A percentile compares a stretch with the other conserved stretches of the same genome.
These are phyloP conservation scores for Dynastes maya DNA, from an alignment of 2,888 invertebrate genomes.

Conservation along the genomic window DNA sequence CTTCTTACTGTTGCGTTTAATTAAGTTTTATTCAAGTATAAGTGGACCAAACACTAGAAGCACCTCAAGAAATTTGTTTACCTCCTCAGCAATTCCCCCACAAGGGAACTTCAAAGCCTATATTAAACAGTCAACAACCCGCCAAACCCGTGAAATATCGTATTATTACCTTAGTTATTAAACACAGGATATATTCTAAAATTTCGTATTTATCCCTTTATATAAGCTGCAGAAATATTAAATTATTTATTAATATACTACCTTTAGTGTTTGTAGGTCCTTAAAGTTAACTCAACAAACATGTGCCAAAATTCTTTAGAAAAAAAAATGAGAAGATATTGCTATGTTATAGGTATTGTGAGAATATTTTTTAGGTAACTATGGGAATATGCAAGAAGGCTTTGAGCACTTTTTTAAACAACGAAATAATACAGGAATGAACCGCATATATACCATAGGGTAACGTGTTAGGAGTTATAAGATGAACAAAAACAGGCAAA, in stretches of 20 bases:
- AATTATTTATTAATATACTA: not conserved
- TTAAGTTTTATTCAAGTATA: not conserved
- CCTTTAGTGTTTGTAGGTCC: constrained; percentile 24
- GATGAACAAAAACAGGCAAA: not conserved
- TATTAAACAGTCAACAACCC: not conserved
- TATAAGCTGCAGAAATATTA: no score
- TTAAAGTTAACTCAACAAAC: constrained; percentile 19
- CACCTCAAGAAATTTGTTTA: constrained; percentile 2
- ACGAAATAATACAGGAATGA: constrained; percentile 47
- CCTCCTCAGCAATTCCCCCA: not conserved
- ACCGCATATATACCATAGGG: not conserved
- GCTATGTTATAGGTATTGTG: constrained; percentile 12
- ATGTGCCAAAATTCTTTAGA: constrained; percentile 30
- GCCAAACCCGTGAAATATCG: not conserved
- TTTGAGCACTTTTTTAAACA: constrained; percentile 44
- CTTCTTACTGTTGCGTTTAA: not conserved
- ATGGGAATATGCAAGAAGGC: not conserved
- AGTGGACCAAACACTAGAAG: constrained; percentile 2
- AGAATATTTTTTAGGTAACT: not conserved
- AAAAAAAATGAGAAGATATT: not conserved
- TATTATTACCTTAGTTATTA: no score
- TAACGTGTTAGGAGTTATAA: constrained; percentile 8
- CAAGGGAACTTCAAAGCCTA: not conserved
- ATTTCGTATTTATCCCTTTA: not conserved
- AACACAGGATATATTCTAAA: not conserved